These are phyloP conservation scores for Antigone vipio DNA, from an alignment of 2,113 vertebrate species.

Conservation along the genomic window DNA sequence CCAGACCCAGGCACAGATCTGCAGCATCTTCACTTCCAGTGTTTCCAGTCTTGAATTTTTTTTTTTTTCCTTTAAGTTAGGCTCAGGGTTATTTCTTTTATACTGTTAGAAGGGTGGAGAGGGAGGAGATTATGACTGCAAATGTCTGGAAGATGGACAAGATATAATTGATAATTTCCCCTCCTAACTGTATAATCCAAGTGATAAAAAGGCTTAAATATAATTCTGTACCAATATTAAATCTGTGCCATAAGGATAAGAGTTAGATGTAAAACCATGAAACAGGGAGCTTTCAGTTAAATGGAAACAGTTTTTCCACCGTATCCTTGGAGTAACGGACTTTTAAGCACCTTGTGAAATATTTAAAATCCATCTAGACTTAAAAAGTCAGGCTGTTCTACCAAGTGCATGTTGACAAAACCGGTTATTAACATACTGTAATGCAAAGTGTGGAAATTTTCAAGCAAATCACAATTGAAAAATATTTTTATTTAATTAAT, in stretches of 20 bases:
- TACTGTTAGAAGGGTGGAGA: accelerated
- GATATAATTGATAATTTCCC: background rate
- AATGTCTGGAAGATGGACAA: background rate
- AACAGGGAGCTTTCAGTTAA: background rate
- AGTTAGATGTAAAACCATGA: background rate
- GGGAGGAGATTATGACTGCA: background rate
- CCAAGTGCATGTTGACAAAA: background rate
- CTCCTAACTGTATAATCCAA: background rate
- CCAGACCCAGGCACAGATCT: background rate
- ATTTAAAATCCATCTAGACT: background rate
- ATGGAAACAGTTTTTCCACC: background rate
- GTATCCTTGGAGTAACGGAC: background rate
- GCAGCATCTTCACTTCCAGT: background rate
- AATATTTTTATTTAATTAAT: background rate
- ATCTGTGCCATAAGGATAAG: background rate
- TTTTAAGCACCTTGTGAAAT: background rate
- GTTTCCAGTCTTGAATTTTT: background rate
- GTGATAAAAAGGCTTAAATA: background rate
- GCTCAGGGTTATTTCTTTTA: background rate
- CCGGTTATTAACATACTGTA: background rate
- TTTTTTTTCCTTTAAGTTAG: background rate
- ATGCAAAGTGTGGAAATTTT: background rate
- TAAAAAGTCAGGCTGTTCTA: background rate
- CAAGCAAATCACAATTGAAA: background rate
- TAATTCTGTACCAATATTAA: background rate